These are phyloP conservation scores for Hermodice carunculata DNA, from an alignment of 2,888 invertebrate genomes.

Conservation along the genomic window DNA sequence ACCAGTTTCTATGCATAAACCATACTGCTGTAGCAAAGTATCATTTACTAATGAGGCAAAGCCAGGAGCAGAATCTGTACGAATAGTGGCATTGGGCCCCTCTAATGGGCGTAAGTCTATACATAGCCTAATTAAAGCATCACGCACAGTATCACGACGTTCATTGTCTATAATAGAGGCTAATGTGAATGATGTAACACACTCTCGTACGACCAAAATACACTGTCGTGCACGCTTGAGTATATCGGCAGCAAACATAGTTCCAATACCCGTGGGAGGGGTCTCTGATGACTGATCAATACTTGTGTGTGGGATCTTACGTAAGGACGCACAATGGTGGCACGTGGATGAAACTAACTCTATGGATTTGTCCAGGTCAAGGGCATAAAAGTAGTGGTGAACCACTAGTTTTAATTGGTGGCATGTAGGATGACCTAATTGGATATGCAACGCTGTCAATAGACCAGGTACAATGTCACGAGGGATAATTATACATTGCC, in stretches of 20 bases:
- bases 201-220: slow-evolving; percentile 33
- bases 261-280: slow-evolving; percentile 35
- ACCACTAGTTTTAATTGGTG: slow-evolving; percentile 39
- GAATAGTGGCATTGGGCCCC: slow-evolving; percentile 23
- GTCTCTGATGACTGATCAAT: slow-evolving; percentile 35
- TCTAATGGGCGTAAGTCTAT: slow-evolving; percentile 23
- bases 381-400: slow-evolving; percentile 39
- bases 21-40: slow-evolving; percentile 17
- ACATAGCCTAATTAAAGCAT: slow-evolving; percentile 26
- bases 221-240: slow-evolving; percentile 38
- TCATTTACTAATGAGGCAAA: slow-evolving; percentile 31
- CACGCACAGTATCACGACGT: slow-evolving; percentile 22
- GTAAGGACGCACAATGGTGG: slow-evolving; percentile 40
- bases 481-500: slow-evolving; percentile 42
- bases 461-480: slow-evolving; percentile 38
- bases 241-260: slow-evolving; percentile 46
- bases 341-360: slow-evolving; percentile 28
- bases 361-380: slow-evolving; percentile 33
- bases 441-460: slow-evolving; percentile 40
- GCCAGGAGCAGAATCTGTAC: slow-evolving; percentile 43
- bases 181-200: slow-evolving; percentile 33
- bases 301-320: slow-evolving; percentile 27
- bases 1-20: slow-evolving; percentile 35
- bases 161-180: slow-evolving; percentile 29
- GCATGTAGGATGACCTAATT: slow-evolving; percentile 39